Conservation (phyloP, 37 sponge, comb jelly and placozoan genomes). For the Chondrosia reniformis region DNA sequence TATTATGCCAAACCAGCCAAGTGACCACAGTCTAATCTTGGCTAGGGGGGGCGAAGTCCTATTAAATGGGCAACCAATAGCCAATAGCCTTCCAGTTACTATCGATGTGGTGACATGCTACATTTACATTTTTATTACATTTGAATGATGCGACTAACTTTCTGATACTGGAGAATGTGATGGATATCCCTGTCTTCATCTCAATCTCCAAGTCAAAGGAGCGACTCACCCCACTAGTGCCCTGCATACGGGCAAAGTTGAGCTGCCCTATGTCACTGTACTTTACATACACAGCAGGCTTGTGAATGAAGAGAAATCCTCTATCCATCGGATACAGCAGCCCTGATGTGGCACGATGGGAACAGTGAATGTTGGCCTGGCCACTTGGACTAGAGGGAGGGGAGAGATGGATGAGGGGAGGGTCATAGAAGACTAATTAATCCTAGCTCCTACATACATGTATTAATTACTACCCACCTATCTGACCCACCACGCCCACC, state of each 20-base stretch:
- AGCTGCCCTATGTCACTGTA: slow-evolving; percentile 86
- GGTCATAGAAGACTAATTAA: too few species aligned
- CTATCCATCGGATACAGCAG: slow-evolving; percentile 92
- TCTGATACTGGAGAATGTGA: slow-evolving; percentile 85
- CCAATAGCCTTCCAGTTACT: too few species aligned
- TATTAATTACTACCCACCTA: too few species aligned
- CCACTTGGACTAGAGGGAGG: slow-evolving; percentile 36
- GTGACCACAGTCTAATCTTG: too few species aligned
- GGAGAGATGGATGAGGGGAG: not conserved
- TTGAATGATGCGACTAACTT: slow-evolving; percentile 50
- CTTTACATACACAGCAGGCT: slow-evolving; percentile 89
- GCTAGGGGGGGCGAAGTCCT: too few species aligned
- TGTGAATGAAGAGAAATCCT: slow-evolving; percentile 96
- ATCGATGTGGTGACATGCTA: too few species aligned
- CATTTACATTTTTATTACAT: not conserved
- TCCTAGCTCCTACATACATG: too few species aligned
- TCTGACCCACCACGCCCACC: too few species aligned
- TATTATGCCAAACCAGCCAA: too few species aligned
- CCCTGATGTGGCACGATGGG: slow-evolving; percentile 81
- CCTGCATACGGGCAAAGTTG: slow-evolving; percentile 92
- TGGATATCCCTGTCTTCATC: slow-evolving; percentile 67
- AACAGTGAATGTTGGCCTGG: slow-evolving; percentile 78
- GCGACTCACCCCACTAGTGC: slow-evolving; percentile 60
- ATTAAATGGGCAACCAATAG: too few species aligned
- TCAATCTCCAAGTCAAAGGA: slow-evolving; percentile 95